Base-by-base conservation (phyloP, 1,140 invertebrate genomes). In the Samia ricini region DNA sequence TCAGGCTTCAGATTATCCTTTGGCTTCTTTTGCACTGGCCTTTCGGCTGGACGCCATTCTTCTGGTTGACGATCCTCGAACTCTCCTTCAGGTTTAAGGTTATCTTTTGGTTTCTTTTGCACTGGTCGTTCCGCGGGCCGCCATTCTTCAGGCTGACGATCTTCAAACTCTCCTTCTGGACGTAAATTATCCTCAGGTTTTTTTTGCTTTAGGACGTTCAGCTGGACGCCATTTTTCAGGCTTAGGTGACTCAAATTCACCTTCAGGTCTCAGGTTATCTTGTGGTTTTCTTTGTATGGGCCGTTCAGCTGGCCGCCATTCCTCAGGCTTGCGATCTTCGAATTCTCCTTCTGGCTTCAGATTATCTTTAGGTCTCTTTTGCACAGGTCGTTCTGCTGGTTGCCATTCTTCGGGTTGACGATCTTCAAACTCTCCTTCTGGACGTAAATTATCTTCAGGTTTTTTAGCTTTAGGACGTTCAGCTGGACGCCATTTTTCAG, bases 1-100 rank as follows among this genome's bases (percentile, higher is more conserved):
- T 95, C 95, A 0, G 92, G 90, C 65, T 82, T 91, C 0, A 95
- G 68, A 73, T 95, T 95, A 63, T 94, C 93, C 56, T 86, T 65
- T 15, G 91, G 92, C 71, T 85, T 92, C 42, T 84, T 89, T 2
- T 88, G 77, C 12, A 82, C 85, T 7, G 88, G 90, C 49, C 89
- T 71, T 87, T 91, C 89, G 24, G 75, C 77, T 18, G 77, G 78
- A 0, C 63, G 61, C 82, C 83, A 79, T 82, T 88, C 52, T n/a
- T 58, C 48, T 19, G 18, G 20, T 15, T 55, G 10, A 6, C 23
- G 55, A 18, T 29, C n/a, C 80, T 90, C 74, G 72, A 93, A 92
- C 0, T 85, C 85, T 3, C 93, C 93, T 79, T 93, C 92, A 0
- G 87, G 85, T 54, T 79, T 76, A 0, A 93, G 64, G 71, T 93